These are phyloP conservation scores for Varanus komodoensis DNA, from an alignment of 2,113 vertebrate species.

Conservation along the genomic window DNA sequence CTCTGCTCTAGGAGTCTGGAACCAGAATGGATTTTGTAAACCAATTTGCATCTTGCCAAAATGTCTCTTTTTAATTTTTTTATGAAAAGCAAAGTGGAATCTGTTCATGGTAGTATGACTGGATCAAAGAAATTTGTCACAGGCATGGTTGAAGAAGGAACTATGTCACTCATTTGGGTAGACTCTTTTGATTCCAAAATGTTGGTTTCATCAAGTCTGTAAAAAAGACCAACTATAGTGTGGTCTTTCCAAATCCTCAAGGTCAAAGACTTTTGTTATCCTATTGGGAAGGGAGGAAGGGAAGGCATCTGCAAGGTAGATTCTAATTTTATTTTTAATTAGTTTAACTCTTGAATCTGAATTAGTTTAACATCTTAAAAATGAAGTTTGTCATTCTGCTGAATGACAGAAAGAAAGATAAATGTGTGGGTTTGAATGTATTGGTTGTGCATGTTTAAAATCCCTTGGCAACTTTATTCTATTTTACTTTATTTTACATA, in stretches of 20 bases:
- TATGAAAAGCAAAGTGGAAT: background rate
- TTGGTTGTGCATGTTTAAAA: too few relatives aligned
- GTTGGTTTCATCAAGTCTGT: background rate
- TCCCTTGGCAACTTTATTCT: too few relatives aligned
- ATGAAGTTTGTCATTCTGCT: too few relatives aligned
- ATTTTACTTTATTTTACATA: too few relatives aligned
- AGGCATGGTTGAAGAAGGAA: background rate
- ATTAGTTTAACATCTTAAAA: too few relatives aligned
- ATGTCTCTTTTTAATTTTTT: background rate
- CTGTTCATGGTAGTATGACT: background rate
- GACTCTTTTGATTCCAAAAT: background rate
- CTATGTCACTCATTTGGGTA: background rate
- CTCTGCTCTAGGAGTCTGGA: too few relatives aligned
- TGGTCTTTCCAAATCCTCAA: background rate
- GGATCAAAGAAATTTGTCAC: background rate
- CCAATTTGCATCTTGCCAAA: background rate
- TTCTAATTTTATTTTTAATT: constrained; percentile 1
- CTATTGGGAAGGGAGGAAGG: too few relatives aligned
- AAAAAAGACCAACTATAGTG: background rate
- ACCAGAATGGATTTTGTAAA: too few relatives aligned
- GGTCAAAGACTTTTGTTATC: background rate
- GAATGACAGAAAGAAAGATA: too few relatives aligned
- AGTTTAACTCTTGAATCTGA: too few relatives aligned
- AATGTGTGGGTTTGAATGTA: too few relatives aligned
- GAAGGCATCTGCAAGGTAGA: background rate